phyloP scores from a whole-genome alignment of 2,113 vertebrate species.

The Nannospalax galili region DNA sequence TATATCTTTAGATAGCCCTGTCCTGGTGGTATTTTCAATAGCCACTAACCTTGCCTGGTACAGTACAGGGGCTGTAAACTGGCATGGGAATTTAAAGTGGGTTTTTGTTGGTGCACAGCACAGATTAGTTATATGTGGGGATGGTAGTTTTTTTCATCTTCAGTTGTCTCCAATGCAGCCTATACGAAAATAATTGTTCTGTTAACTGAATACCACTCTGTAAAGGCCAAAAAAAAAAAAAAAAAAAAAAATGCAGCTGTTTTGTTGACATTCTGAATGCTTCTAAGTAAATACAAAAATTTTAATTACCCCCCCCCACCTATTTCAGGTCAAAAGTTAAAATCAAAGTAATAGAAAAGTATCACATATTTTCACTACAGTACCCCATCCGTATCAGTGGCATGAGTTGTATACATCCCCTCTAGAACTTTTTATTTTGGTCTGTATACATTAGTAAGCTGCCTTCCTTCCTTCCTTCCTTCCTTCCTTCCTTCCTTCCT shows the following conservation, averaged over 20 bases:
- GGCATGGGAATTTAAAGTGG: too few species aligned
- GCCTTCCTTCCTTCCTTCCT: too few species aligned
- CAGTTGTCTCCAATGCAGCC: too few species aligned
- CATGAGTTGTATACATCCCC: neutral
- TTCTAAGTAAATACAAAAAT: constrained; percentile 96
- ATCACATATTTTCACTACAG: neutral
- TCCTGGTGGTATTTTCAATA: constrained; percentile 77
- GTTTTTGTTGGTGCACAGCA: too few species aligned
- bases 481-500: too few species aligned
- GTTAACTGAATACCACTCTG: too few species aligned
- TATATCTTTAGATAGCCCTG: too few species aligned
- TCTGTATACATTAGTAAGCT: neutral
- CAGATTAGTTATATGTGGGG: too few species aligned
- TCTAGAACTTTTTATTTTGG: neutral
- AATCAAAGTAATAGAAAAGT: constrained; percentile 18
- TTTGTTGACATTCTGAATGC: constrained; percentile 98
- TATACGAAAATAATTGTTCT: too few species aligned
- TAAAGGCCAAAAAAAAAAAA: too few species aligned
- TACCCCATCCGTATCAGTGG: neutral
- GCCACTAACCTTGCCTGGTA: constrained; percentile 89
- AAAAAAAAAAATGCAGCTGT: constrained; percentile 94
- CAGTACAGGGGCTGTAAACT: constrained; percentile 78
- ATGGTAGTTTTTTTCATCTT: too few species aligned
- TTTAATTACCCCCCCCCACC: too few species aligned
- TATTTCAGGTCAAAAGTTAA: constrained; percentile 17